A percentile compares a stretch with the other conserved stretches of the same genome.
phyloP scores from a whole-genome alignment of 2,113 vertebrate genomes.

The Grammomys dolichurus region DNA sequence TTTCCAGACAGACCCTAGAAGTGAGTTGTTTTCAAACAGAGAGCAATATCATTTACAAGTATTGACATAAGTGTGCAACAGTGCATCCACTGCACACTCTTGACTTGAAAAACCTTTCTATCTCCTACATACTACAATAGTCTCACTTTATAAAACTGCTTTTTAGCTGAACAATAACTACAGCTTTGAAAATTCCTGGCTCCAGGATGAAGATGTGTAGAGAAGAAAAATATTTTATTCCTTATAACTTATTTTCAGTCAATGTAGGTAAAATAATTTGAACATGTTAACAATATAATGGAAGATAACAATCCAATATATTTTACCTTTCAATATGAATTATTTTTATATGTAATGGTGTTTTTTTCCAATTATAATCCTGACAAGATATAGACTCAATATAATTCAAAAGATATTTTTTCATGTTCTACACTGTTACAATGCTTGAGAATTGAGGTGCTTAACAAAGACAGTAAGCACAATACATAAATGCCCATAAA shows the following conservation, averaged over 20 bases:
- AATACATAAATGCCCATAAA: neutral
- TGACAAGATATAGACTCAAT: neutral
- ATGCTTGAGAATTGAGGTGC: neutral
- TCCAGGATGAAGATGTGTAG: neutral
- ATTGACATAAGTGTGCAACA: neutral
- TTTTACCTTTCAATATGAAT: neutral
- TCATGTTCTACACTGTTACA: neutral
- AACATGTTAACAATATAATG: neutral
- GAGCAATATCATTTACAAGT: neutral
- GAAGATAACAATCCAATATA: neutral
- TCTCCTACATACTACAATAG: neutral
- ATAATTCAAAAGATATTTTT: neutral
- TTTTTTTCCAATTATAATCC: neutral
- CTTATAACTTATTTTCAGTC: neutral
- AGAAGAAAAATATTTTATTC: neutral
- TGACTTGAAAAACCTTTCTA: neutral
- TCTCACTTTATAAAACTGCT: neutral
- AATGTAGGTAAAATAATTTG: neutral
- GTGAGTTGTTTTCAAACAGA: neutral
- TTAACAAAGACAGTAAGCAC: neutral
- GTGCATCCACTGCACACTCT: neutral
- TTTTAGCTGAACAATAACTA: neutral
- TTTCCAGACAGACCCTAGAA: neutral
- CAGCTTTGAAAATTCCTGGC: neutral
- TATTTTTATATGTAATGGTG: neutral